Base-by-base conservation (phyloP, 1,140 invertebrate genomes). In the Drosophila fuyamai region DNA sequence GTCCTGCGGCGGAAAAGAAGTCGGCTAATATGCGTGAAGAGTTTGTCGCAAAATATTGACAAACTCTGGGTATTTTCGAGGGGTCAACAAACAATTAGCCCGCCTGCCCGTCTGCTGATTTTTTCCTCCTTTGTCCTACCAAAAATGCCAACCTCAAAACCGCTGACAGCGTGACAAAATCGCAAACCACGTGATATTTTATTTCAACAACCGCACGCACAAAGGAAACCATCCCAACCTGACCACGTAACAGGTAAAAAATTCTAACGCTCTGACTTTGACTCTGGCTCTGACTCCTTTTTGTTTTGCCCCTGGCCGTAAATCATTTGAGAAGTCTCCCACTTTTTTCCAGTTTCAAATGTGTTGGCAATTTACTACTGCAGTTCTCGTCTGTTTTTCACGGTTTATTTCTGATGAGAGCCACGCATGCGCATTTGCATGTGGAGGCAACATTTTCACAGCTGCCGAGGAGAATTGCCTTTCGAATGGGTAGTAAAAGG, bases 121-220 rank as follows among this genome's bases (percentile, higher is more conserved):
- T 70, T 41, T 38, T 16, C 27, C 13, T 9, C 65, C 12, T 60
- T 36, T 29, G 38, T 35, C 4, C 14, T 10, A 40, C 27, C 67
- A 51, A 70, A 75, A 76, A 63, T 56, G 59, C 66, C 56, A 77
- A 77, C 63, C 79, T 71, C 73, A 70, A 76, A 88, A 91, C 83
- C 83, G 86, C 82, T 91, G 81, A 92, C 90, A 88, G 90, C 90
- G 90, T 92, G 84, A 92, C 90, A 91, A 92, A 91, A 91, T 81
- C 85, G 78, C 65, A 81, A 67, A 91, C 90, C 90, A 92, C 90
- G 90, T 92, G 90, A 92, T 76, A 92, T 89, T 91, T 91, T 90
- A 91, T 83, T 68, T 86, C 74, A 89, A 91, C 84, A 80, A 91
- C 89, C 89, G 89, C 89, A 72, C 4, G 18, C 29, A 61, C 47